A percentile compares a stretch with the other conserved stretches of the same genome.
Conservation (phyloP, 1,140 invertebrate species). For the Procambarus virginalis region DNA sequence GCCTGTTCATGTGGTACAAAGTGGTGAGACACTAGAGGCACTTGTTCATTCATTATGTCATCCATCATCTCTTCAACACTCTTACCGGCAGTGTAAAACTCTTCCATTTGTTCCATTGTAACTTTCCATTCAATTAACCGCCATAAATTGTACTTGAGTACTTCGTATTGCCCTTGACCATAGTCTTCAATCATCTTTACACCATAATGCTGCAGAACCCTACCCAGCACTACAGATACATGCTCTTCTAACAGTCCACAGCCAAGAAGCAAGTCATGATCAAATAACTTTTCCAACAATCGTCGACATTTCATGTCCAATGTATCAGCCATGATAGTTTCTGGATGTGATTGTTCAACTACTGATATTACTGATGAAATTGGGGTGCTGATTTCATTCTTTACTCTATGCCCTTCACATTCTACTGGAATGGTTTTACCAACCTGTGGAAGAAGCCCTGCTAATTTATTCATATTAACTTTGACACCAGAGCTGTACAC, state of each 20-base stretch:
- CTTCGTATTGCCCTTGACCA: slow-evolving; percentile 70
- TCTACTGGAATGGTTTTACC: slow-evolving; percentile 16
- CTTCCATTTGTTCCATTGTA: slow-evolving; percentile 70
- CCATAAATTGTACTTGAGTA: slow-evolving; percentile 70
- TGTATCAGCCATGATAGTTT: slow-evolving; percentile 62
- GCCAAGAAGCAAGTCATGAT: slow-evolving; percentile 50
- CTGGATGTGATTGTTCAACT: slow-evolving; percentile 9
- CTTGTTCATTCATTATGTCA: slow-evolving; percentile 69
- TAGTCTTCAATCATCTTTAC: slow-evolving; percentile 71
- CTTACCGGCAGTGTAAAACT: slow-evolving; percentile 69
- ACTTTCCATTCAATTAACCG: slow-evolving; percentile 70
- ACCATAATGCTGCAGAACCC: slow-evolving; percentile 69
- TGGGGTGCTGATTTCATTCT: slow-evolving; percentile 25
- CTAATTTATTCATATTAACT: slow-evolving; percentile 69
- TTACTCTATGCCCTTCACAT: slow-evolving; percentile 13
- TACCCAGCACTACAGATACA: slow-evolving; percentile 67
- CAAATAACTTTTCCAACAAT: slow-evolving; percentile 65
- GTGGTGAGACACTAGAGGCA: slow-evolving; percentile 67
- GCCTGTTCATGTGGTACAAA: slow-evolving; percentile 61
- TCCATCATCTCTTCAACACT: slow-evolving; percentile 71
- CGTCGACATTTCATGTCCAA: slow-evolving; percentile 69
- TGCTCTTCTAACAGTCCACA: slow-evolving; percentile 68
- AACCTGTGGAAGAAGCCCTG: slow-evolving; percentile 57
- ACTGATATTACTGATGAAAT: background rate
- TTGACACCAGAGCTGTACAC: slow-evolving; percentile 65